phyloP scores from a whole-genome alignment of 2,888 invertebrate genomes.

The Caenorhabditis plicata region DNA sequence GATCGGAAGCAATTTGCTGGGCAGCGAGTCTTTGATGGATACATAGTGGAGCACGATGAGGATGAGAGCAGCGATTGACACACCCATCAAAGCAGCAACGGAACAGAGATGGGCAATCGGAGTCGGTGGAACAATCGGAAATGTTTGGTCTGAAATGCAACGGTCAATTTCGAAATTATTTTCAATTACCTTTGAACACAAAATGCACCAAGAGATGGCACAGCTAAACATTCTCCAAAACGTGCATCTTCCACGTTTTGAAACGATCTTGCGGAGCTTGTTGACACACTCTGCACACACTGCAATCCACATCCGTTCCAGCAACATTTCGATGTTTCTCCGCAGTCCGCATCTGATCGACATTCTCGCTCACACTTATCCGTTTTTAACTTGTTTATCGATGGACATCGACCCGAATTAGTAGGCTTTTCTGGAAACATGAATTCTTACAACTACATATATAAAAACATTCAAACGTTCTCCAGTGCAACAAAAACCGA shows the following conservation, averaged over 20 bases:
- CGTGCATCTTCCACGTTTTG: slow-evolving; percentile 10
- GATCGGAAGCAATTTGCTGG: slow-evolving; percentile 1
- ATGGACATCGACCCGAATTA: slow-evolving; percentile 48
- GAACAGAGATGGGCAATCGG: slow-evolving; percentile 48
- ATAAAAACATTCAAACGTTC: slow-evolving; percentile 20
- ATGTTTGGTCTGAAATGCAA: slow-evolving; percentile 10
- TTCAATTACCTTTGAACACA: slow-evolving; percentile 36
- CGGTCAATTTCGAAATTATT: neutral
- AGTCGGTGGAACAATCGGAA: slow-evolving; percentile 44
- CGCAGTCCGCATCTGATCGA: slow-evolving; percentile 50
- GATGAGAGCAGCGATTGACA: slow-evolving; percentile 44
- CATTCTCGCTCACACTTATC: slow-evolving; percentile 44
- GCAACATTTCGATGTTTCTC: slow-evolving; percentile 54
- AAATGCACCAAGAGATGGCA: slow-evolving; percentile 34
- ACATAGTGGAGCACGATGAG: slow-evolving; percentile 33
- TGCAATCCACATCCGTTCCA: slow-evolving; percentile 59
- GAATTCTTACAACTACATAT: neutral
- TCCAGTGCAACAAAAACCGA: slow-evolving; percentile 53
- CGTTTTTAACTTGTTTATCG: slow-evolving; percentile 19
- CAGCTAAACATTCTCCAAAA: slow-evolving; percentile 35
- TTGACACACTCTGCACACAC: slow-evolving; percentile 24
- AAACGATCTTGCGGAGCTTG: slow-evolving; percentile 6
- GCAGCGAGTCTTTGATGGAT: slow-evolving; percentile 28
- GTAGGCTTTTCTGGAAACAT: slow-evolving; percentile 6
- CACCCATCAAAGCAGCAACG: slow-evolving; percentile 64